phyloP scores from a whole-genome alignment of 2,797 vertebrate species.

The Coregonus sp. region DNA sequence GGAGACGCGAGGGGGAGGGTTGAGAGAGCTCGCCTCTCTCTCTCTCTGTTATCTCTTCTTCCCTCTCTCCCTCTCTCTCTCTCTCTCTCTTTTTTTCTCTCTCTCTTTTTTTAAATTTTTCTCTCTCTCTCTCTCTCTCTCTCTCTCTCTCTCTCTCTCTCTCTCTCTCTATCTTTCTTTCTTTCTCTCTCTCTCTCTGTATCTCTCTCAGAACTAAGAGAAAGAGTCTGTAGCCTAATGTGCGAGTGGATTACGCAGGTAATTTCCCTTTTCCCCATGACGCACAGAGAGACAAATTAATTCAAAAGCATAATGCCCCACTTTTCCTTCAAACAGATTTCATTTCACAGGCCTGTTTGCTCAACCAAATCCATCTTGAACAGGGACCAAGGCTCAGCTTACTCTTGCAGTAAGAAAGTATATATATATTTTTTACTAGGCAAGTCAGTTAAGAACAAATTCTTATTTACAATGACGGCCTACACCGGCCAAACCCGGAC shows the following conservation, averaged over 20 bases:
- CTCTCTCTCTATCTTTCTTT: too few species aligned
- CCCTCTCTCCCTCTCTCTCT: neutral
- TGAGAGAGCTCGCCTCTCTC: too few species aligned
- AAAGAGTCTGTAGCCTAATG: slow-evolving; percentile 33
- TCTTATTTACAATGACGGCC: too few species aligned
- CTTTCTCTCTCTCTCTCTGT: neutral
- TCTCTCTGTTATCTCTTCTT: too few species aligned
- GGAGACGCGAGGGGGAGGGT: too few species aligned
- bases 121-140: too few species aligned
- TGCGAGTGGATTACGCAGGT: slow-evolving; percentile 42
- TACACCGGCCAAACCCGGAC: too few species aligned
- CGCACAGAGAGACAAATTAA: slow-evolving; percentile 27
- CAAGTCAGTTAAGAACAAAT: too few species aligned
- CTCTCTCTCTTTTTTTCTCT: neutral
- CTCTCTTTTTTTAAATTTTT: too few species aligned
- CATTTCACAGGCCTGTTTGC: slow-evolving; percentile 53
- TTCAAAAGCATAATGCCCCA: slow-evolving; percentile 40
- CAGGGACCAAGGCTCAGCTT: neutral
- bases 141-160: too few species aligned
- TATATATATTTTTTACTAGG: too few species aligned
- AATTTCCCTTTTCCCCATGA: slow-evolving; percentile 35
- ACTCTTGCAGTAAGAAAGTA: slow-evolving; percentile 25
- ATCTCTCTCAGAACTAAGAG: slow-evolving; percentile 36
- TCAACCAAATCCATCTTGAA: slow-evolving; percentile 48
- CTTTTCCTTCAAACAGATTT: slow-evolving; percentile 58